A percentile compares a stretch with the other conserved stretches of the same genome.
Evolutionary conservation across 2,113 vertebrate species (phyloP).

Genomic region (Egretta garzetta): DNA sequence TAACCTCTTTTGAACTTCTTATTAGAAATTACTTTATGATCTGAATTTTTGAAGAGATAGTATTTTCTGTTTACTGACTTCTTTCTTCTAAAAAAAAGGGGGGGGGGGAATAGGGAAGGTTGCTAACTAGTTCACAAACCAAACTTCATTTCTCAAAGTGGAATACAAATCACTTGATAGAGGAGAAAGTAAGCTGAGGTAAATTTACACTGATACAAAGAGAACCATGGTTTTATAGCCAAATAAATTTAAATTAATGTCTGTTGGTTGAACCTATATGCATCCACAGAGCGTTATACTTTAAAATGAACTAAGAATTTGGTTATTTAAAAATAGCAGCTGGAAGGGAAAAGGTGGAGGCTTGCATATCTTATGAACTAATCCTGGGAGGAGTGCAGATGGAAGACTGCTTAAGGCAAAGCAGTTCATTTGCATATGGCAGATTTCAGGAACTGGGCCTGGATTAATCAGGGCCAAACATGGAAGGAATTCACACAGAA

Average conservation of each 20-base stretch:
- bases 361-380: slow-evolving; percentile 24
- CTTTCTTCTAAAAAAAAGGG: not conserved
- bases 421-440: not conserved
- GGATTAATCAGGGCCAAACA: not conserved
- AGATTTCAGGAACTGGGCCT: not conserved
- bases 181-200: not conserved
- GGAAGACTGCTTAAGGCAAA: slow-evolving; percentile 29
- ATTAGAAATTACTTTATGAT: slow-evolving; percentile 52
- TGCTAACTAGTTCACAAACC: slow-evolving; percentile 3
- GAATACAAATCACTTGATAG: not conserved
- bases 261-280: not conserved
- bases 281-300: not conserved
- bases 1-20: slow-evolving; percentile 74
- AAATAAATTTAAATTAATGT: slow-evolving; percentile 31
- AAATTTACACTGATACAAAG: not conserved
- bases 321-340: slow-evolving; percentile 18
- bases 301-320: slow-evolving; percentile 22
- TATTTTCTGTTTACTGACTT: slow-evolving; percentile 46
- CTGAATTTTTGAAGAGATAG: slow-evolving; percentile 28
- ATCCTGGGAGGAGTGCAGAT: slow-evolving; percentile 11
- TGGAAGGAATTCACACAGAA: not conserved
- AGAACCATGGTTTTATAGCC: not conserved
- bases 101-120: not conserved
- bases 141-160: not conserved
- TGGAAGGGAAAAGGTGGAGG: slow-evolving; percentile 27